Conservation (phyloP, 2,113 vertebrate genomes). For the Pristiophorus japonicus region DNA sequence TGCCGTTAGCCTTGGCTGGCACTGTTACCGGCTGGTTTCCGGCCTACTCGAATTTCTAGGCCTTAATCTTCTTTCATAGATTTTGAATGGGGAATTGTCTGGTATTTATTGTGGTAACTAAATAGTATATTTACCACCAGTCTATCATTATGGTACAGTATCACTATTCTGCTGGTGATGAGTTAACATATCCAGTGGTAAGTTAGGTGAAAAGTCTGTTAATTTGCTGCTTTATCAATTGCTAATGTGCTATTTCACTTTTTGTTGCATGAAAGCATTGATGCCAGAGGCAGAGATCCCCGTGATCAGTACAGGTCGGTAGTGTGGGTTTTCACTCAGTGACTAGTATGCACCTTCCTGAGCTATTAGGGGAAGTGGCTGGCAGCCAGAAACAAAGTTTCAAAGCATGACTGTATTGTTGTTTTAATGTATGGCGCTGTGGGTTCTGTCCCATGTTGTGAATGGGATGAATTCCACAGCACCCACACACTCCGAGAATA, state of each 20-base stretch:
- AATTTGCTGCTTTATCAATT: background rate
- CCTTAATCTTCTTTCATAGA: no score
- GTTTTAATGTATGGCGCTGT: background rate
- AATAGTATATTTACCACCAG: background rate
- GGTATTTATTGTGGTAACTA: background rate
- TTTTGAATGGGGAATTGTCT: background rate
- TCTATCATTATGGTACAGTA: background rate
- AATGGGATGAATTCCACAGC: background rate
- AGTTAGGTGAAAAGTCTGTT: background rate
- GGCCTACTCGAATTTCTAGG: no score
- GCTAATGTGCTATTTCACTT: background rate
- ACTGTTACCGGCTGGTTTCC: no score
- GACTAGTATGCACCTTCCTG: background rate
- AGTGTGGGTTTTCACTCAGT: background rate
- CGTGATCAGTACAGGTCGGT: background rate
- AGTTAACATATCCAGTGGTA: background rate
- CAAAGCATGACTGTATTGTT: background rate
- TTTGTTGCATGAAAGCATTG: background rate
- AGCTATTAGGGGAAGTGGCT: background rate
- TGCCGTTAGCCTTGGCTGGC: no score
- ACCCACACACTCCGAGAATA: background rate
- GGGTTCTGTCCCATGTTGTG: background rate
- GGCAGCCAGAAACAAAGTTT: background rate
- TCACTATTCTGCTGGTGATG: background rate
- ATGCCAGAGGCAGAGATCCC: background rate